Evolutionary conservation across 2,888 invertebrate species (phyloP).

Genomic region (Drosophila gaucha): DNA sequence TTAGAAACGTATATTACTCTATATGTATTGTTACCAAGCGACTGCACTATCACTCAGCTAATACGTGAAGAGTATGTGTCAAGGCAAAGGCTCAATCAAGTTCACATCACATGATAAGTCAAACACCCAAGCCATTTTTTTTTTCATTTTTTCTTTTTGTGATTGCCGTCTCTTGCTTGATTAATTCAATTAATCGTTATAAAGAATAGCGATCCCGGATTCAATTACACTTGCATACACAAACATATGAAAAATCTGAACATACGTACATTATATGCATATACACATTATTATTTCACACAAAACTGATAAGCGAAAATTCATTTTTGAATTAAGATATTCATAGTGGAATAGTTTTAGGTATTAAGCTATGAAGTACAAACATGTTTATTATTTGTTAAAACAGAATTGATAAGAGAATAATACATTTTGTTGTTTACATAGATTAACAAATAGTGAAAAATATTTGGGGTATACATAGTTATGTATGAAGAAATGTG

Average conservation of each 20-base stretch:
- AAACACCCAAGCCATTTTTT: conserved; percentile 14
- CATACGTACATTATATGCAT: not conserved
- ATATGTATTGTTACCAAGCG: conserved; percentile 48
- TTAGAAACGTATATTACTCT: not conserved
- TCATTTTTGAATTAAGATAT: conserved; percentile 11
- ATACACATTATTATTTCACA: conserved; percentile 11
- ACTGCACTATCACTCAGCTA: conserved; percentile 41
- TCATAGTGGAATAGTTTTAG: not conserved
- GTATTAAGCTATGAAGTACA: not conserved
- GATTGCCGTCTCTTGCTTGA: conserved; percentile 40
- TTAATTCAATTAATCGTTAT: conserved; percentile 67
- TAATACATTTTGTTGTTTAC: too few species aligned
- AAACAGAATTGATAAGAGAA: conserved; percentile 27
- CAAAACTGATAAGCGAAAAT: conserved; percentile 21
- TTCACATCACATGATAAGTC: conserved; percentile 65
- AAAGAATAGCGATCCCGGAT: conserved; percentile 71
- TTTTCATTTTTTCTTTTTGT: conserved; percentile 9
- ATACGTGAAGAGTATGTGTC: conserved; percentile 53
- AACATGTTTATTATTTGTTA: not conserved
- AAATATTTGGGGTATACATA: not conserved
- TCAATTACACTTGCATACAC: conserved; percentile 32
- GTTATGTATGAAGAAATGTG: not conserved
- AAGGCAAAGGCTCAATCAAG: conserved; percentile 60
- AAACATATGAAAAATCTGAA: conserved; percentile 1
- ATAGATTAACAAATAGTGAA: conserved; percentile 3